Conservation (phyloP, 2,797 vertebrate species). For the Triplophysa yarkandensis region DNA sequence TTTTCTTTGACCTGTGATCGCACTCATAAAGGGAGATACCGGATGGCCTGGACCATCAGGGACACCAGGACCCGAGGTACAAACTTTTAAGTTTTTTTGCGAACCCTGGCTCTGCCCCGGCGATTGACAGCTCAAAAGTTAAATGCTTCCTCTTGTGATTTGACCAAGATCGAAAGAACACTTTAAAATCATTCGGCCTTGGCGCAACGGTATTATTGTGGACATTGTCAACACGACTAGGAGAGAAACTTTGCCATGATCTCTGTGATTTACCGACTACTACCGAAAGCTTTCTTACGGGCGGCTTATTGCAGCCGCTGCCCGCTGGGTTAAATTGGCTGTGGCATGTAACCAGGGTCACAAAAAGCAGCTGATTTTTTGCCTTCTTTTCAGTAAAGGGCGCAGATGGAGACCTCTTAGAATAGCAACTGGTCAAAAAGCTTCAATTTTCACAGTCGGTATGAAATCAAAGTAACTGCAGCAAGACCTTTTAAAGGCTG, state of each 20-base stretch:
- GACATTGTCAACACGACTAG: constrained; percentile 13
- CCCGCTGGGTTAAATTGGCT: constrained; percentile 21
- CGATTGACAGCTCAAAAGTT: not conserved
- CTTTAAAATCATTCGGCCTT: constrained; percentile 3
- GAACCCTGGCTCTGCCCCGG: not conserved
- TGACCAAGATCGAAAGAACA: constrained; percentile 15
- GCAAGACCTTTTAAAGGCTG: constrained; percentile 23
- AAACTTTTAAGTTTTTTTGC: constrained; percentile 22
- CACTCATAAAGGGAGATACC: constrained; percentile 76
- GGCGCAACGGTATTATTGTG: not conserved
- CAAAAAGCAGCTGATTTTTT: constrained; percentile 50
- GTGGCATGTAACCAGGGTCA: constrained; percentile 47
- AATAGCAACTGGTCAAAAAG: constrained; percentile 36
- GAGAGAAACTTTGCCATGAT: not conserved
- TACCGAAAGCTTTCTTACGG: not conserved
- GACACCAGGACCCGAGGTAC: constrained; percentile 83
- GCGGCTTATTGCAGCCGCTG: constrained; percentile 18
- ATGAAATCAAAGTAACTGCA: constrained; percentile 21
- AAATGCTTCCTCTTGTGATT: constrained; percentile 6
- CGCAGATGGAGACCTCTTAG: constrained; percentile 1
- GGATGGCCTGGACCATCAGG: constrained; percentile 83
- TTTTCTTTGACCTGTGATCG: not conserved
- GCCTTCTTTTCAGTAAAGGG: constrained; percentile 50
- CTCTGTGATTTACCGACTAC: constrained; percentile 17
- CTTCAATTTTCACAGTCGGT: constrained; percentile 41